Evolutionary conservation across 2,888 invertebrate species (phyloP).

Genomic region (Proisotoma minuta): DNA sequence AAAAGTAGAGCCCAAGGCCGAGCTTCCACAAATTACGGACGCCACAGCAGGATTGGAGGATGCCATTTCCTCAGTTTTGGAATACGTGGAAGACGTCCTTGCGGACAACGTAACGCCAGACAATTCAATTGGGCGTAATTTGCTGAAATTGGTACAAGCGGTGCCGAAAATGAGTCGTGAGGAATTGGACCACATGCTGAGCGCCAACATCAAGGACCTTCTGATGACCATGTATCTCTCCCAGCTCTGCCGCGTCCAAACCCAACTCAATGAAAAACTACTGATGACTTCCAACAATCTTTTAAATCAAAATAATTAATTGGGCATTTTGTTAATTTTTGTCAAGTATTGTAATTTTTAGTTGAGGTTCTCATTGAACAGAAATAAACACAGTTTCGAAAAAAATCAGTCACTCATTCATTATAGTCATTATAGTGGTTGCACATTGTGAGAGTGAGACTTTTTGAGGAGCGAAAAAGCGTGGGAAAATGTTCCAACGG

Average conservation of each 20-base stretch:
- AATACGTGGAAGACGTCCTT: slow-evolving; percentile 89
- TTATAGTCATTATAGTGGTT: too few relatives aligned
- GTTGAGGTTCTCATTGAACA: too few relatives aligned
- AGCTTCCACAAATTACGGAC: slow-evolving; percentile 73
- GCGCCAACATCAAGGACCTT: slow-evolving; percentile 92
- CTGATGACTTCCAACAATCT: slow-evolving; percentile 41
- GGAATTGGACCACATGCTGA: slow-evolving; percentile 90
- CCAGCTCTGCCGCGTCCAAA: slow-evolving; percentile 91
- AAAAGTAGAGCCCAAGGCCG: slow-evolving; percentile 66
- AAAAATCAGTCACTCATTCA: too few relatives aligned
- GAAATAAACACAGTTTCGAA: too few relatives aligned
- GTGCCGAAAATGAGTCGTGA: slow-evolving; percentile 86
- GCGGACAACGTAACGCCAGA: slow-evolving; percentile 68
- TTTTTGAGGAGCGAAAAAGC: too few relatives aligned
- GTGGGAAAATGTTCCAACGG: too few relatives aligned
- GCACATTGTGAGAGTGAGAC: too few relatives aligned
- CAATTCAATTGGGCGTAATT: slow-evolving; percentile 81
- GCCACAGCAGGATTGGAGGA: slow-evolving; percentile 73
- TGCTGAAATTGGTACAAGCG: slow-evolving; percentile 84
- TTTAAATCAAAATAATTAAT: background rate
- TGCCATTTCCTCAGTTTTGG: slow-evolving; percentile 67
- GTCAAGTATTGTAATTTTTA: too few relatives aligned
- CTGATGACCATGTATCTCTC: slow-evolving; percentile 95
- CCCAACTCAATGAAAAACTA: slow-evolving; percentile 93
- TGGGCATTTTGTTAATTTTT: too few relatives aligned